Conservation (phyloP, 2,888 invertebrate species). For the Aphrophora alni region DNA sequence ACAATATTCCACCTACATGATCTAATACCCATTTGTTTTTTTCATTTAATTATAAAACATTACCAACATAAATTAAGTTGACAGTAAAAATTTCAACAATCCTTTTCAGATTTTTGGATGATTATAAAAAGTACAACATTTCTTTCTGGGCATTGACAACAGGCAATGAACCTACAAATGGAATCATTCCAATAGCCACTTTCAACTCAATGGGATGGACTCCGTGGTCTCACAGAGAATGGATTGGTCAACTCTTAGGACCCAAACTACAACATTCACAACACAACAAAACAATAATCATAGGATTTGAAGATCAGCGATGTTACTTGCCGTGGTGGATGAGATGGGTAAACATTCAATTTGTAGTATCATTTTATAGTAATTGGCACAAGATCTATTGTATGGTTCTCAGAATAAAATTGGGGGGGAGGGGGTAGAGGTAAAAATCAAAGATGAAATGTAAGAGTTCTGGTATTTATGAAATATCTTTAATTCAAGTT, state of each 20-base stretch:
- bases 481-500: no score
- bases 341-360: conserved; percentile 60
- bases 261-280: conserved; percentile 68
- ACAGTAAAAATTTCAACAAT: no score
- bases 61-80: no score
- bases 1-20: no score
- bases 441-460: no score
- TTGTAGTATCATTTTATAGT: no score
- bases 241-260: conserved; percentile 71
- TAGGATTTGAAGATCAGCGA: conserved; percentile 80
- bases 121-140: conserved; percentile 71
- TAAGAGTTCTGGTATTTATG: no score
- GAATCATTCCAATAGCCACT: conserved; percentile 61
- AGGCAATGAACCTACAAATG: conserved; percentile 85
- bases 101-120: conserved; percentile 72
- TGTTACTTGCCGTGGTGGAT: conserved; percentile 70
- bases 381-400: no score
- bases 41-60: no score
- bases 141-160: conserved; percentile 85
- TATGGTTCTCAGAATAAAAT: no score
- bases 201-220: conserved; percentile 84
- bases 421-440: no score
- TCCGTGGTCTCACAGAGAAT: conserved; percentile 65
- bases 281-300: conserved; percentile 68
- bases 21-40: no score